Percentiles rank a stretch among this genome's conserved stretches.
Evolutionary conservation across 1,140 invertebrate genomes (phyloP).

Genomic region (Muscidifurax raptorellus): DNA sequence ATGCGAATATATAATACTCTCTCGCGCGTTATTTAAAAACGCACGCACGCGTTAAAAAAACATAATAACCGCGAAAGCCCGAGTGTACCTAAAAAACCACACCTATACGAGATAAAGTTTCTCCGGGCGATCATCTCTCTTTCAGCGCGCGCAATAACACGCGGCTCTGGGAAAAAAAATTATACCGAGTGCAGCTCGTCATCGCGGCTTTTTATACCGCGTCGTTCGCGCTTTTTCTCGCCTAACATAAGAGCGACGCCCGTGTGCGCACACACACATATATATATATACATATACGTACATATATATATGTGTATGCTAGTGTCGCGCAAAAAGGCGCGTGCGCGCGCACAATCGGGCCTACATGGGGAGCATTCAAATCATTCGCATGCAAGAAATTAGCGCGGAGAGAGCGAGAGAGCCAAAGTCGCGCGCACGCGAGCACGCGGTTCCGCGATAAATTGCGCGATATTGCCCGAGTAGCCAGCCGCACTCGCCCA

Average conservation of each 20-base stretch:
- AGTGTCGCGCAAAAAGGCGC: neutral
- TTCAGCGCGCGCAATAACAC: neutral
- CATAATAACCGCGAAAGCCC: neutral
- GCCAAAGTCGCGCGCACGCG: conserved; percentile 29
- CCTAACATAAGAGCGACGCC: no score
- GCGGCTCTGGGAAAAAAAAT: neutral
- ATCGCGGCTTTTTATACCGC: neutral
- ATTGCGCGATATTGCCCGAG: conserved; percentile 29
- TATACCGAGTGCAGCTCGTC: neutral
- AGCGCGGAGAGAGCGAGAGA: conserved; percentile 8
- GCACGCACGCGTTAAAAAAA: neutral
- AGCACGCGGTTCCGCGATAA: conserved; percentile 42
- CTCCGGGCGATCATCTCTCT: neutral
- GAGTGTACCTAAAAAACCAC: neutral
- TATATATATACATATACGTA: no score
- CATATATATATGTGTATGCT: no score
- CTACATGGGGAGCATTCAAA: neutral
- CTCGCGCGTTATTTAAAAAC: neutral
- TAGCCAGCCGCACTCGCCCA: conserved; percentile 29
- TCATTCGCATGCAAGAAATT: conserved; percentile 47
- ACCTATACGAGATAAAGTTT: neutral
- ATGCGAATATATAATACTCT: neutral
- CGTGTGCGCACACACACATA: no score
- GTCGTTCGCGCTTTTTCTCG: no score
- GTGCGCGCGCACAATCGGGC: neutral